These are phyloP conservation scores for Myrmecophaga tridactyla DNA, from an alignment of 2,113 vertebrate genomes.

Conservation along the genomic window DNA sequence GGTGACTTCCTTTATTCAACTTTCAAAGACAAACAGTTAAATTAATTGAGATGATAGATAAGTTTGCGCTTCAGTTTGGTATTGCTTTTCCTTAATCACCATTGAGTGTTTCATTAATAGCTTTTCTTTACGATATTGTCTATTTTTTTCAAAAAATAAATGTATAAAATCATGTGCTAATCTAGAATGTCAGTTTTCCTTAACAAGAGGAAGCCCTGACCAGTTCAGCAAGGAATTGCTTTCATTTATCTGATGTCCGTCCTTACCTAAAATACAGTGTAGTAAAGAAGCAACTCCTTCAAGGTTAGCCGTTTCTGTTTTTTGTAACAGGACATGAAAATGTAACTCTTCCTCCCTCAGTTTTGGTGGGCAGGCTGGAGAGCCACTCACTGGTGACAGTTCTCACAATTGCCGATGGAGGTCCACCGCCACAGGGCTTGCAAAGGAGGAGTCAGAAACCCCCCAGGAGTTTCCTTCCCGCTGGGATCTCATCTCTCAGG, in stretches of 20 bases:
- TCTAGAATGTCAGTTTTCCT: not conserved
- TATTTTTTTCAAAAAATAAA: not conserved
- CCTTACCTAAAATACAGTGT: not conserved
- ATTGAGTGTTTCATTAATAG: not conserved
- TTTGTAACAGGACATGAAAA: not conserved
- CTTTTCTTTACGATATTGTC: not conserved
- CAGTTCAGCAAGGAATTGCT: not conserved
- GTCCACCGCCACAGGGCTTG: not conserved
- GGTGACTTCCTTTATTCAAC: not conserved
- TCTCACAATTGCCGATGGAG: not conserved
- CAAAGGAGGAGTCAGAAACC: not conserved
- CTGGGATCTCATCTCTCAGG: not conserved
- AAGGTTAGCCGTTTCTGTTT: not conserved
- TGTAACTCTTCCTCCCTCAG: not conserved
- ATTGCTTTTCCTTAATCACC: not conserved
- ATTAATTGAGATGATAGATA: conserved; percentile 5
- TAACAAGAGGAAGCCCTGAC: not conserved
- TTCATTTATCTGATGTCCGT: not conserved
- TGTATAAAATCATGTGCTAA: not conserved
- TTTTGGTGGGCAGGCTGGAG: not conserved
- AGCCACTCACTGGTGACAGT: not conserved
- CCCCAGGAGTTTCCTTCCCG: not conserved
- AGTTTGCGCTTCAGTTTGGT: not conserved
- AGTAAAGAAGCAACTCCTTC: not conserved
- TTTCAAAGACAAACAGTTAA: not conserved